Evolutionary conservation across 2,888 invertebrate species (phyloP).

Genomic region (Caenorhabditis angaria): DNA sequence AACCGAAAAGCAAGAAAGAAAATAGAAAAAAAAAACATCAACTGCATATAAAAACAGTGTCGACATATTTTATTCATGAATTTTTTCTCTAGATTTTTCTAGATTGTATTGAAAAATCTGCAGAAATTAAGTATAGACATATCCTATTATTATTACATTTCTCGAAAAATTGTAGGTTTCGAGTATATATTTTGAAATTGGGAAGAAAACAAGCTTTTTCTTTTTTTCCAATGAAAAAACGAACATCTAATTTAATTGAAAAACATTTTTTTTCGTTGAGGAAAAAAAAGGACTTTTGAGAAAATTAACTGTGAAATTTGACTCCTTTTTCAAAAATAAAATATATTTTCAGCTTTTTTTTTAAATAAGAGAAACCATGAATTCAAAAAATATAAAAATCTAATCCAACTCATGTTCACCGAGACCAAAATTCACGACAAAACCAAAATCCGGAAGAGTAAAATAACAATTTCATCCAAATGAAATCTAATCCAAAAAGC

Average conservation of each 20-base stretch:
- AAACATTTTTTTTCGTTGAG: background rate
- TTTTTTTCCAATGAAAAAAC: background rate
- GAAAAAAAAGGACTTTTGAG: background rate
- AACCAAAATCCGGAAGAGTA: background rate
- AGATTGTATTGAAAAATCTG: background rate
- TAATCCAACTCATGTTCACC: background rate
- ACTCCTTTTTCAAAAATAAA: background rate
- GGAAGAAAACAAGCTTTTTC: too few species aligned
- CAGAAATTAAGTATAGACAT: too few species aligned
- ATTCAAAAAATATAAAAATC: background rate
- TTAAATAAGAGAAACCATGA: background rate
- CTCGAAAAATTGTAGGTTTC: too few species aligned
- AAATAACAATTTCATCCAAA: background rate
- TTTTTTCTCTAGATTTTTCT: too few species aligned
- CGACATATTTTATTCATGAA: background rate
- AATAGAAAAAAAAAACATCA: background rate
- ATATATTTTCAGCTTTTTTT: too few species aligned
- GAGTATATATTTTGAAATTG: background rate
- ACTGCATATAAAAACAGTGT: background rate
- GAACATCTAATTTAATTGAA: constrained; percentile 3
- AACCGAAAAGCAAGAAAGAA: background rate
- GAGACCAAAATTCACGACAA: background rate
- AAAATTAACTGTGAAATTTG: background rate
- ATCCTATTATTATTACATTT: too few species aligned
- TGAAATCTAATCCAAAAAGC: constrained; percentile 2